These are phyloP conservation scores for Cerastis leucographa DNA, from an alignment of 2,888 invertebrate genomes.

Conservation along the genomic window DNA sequence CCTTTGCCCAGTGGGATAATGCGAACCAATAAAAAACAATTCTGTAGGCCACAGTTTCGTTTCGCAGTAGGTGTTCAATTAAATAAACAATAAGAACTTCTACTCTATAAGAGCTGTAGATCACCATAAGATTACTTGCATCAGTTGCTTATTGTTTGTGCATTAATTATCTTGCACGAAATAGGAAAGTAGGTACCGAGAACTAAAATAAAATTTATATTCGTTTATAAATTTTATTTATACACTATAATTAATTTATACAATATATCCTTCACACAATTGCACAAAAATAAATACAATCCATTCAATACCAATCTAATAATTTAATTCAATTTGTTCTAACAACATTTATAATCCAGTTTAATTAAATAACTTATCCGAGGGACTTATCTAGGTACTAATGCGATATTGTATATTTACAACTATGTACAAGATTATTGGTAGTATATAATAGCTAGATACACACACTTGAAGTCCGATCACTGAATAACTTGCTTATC, in stretches of 20 bases:
- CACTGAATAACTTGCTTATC: conserved; percentile 30
- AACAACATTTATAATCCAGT: background rate
- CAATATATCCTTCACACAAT: conserved; percentile 41
- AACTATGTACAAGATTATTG: conserved; percentile 17
- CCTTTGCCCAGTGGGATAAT: background rate
- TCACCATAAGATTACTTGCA: background rate
- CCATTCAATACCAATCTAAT: conserved; percentile 4
- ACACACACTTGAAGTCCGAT: conserved; percentile 17
- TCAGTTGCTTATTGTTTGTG: background rate
- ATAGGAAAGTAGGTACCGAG: background rate
- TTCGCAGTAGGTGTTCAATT: background rate
- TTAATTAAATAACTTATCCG: conserved; percentile 5
- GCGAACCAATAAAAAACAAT: background rate
- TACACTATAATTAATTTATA: conserved; percentile 20
- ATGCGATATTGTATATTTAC: conserved; percentile 28
- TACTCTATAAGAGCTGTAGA: background rate
- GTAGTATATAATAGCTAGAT: background rate
- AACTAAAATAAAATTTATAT: conserved; percentile 14
- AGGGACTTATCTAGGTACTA: background rate
- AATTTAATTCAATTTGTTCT: conserved; percentile 4
- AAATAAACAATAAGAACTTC: background rate
- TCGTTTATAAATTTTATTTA: conserved; percentile 39
- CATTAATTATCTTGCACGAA: background rate
- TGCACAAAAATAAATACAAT: conserved; percentile 54
- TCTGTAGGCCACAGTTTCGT: background rate